Evolutionary conservation across 2,888 invertebrate species (phyloP).

Genomic region (Pandemis corylana): DNA sequence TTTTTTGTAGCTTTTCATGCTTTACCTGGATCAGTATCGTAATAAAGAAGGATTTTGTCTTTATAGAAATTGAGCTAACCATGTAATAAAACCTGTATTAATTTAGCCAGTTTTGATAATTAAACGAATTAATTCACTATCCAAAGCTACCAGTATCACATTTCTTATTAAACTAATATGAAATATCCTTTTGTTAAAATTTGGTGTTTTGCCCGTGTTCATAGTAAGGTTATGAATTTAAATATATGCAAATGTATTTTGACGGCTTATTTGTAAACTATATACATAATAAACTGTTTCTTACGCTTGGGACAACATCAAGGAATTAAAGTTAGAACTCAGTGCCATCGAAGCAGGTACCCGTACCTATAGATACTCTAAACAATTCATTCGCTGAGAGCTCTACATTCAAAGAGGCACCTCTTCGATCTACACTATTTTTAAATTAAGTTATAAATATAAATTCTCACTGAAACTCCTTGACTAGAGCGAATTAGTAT

Average conservation of each 20-base stretch:
- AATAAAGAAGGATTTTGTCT: constrained; percentile 14
- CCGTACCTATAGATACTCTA: background rate
- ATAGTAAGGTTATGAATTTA: background rate
- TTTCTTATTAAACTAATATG: constrained; percentile 22
- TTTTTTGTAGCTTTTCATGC: background rate
- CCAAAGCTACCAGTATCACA: constrained; percentile 24
- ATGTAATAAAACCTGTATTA: background rate
- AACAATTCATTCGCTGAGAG: background rate
- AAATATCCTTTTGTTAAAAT: constrained; percentile 8
- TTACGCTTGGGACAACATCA: constrained; percentile 1
- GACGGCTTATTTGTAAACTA: constrained; percentile 9
- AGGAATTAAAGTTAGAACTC: constrained; percentile 2
- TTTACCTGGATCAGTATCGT: background rate
- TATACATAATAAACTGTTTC: constrained; percentile 21
- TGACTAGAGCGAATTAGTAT: constrained; percentile 18
- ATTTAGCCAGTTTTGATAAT: constrained; percentile 4
- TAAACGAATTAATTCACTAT: constrained; percentile 9
- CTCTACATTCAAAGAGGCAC: background rate
- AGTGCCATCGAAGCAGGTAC: background rate
- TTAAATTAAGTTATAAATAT: constrained; percentile 6
- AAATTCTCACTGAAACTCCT: constrained; percentile 9
- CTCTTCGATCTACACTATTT: background rate
- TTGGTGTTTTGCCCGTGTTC: constrained; percentile 32
- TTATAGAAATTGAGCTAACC: constrained; percentile 16
- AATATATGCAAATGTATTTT: constrained; percentile 18